Conservation (phyloP, 2,113 vertebrate species). For the Aythya baeri region DNA sequence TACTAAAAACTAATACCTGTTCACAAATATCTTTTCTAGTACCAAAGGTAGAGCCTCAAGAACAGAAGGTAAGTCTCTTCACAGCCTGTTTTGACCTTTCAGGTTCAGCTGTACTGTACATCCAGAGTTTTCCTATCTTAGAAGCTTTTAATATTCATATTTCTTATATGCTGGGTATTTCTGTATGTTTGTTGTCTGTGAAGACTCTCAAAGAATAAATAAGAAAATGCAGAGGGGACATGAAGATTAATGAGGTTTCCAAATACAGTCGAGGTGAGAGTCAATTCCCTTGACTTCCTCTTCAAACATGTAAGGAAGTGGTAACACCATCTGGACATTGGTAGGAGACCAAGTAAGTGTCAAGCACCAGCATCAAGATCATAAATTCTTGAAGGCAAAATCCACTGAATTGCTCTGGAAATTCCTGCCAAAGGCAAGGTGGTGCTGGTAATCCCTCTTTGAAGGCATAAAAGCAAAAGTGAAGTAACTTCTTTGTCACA, state of each 20-base stretch:
- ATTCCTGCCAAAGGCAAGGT: background rate
- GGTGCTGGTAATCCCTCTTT: background rate
- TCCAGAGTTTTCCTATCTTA: background rate
- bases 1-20: background rate
- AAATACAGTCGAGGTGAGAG: background rate
- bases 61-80: conserved; percentile 1
- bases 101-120: background rate
- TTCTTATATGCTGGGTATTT: background rate
- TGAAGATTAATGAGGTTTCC: background rate
- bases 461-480: background rate
- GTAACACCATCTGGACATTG: background rate
- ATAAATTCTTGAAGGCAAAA: background rate
- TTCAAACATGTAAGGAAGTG: background rate
- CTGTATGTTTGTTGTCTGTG: background rate
- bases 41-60: background rate
- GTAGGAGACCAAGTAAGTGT: background rate
- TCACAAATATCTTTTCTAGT: conserved; percentile 34
- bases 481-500: background rate
- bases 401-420: background rate
- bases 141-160: background rate
- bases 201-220: background rate
- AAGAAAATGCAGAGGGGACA: background rate
- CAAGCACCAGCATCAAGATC: background rate
- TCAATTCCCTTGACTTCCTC: background rate
- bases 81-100: background rate